These are phyloP conservation scores for Gonatopus flavifemur DNA, from an alignment of 1,140 invertebrate genomes.

Conservation along the genomic window DNA sequence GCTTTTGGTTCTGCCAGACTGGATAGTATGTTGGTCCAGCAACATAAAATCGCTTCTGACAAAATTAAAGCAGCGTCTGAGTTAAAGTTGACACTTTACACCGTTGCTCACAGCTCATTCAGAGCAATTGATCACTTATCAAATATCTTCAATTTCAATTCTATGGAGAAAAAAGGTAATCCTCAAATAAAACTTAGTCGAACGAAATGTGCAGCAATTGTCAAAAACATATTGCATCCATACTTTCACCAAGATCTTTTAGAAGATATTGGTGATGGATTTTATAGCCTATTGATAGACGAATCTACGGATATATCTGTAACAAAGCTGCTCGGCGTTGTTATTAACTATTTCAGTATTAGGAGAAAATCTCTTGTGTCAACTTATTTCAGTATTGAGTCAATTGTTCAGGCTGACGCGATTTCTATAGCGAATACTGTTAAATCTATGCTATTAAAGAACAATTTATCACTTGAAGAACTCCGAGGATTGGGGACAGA, in stretches of 20 bases:
- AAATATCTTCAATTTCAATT: neutral
- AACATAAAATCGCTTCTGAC: too few relatives aligned
- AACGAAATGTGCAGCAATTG: constrained; percentile 20
- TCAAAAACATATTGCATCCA: constrained; percentile 16
- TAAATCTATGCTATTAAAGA: too few relatives aligned
- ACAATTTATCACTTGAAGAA: too few relatives aligned
- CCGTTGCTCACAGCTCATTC: constrained; percentile 1
- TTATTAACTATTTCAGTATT: constrained; percentile 22
- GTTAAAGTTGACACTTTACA: constrained; percentile 6
- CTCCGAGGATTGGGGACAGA: too few relatives aligned
- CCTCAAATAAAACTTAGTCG: constrained; percentile 15
- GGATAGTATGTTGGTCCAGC: too few relatives aligned
- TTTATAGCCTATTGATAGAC: constrained; percentile 25
- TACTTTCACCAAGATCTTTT: constrained; percentile 19
- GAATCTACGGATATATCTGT: constrained; percentile 25
- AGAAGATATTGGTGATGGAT: constrained; percentile 15
- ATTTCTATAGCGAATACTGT: too few relatives aligned
- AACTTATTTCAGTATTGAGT: constrained; percentile 21
- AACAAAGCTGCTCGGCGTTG: constrained; percentile 22
- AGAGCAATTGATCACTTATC: constrained; percentile 4
- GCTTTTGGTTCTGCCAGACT: too few relatives aligned
- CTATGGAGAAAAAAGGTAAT: constrained; percentile 10
- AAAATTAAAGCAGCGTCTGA: too few relatives aligned
- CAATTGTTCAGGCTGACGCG: too few relatives aligned
- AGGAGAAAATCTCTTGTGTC: constrained; percentile 9